These are phyloP conservation scores for Turritopsis dohrnii DNA, from an alignment of 30 jellyfish, hydroid and myxozoan species.

Conservation along the genomic window DNA sequence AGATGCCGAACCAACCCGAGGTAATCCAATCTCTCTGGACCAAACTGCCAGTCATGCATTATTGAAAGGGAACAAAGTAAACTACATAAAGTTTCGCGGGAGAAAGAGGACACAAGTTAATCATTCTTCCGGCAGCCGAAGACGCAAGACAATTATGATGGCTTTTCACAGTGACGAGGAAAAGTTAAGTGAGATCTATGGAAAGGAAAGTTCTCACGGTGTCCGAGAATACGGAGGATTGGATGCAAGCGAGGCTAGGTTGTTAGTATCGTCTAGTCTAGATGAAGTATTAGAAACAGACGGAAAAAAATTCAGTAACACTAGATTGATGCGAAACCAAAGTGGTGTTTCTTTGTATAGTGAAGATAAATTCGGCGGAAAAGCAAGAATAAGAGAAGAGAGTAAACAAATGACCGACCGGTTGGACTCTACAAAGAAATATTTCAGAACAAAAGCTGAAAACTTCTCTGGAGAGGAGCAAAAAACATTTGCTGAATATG, in stretches of 20 bases:
- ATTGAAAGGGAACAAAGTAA: not conserved
- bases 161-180: not conserved
- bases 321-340: not conserved
- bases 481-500: not conserved
- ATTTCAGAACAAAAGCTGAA: not conserved
- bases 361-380: not conserved
- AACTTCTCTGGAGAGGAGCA: not conserved
- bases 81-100: not conserved
- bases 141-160: conserved; percentile 9
- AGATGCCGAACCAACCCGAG: conserved; percentile 10
- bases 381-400: not conserved
- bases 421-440: not conserved
- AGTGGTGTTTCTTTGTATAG: not conserved
- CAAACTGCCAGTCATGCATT: not conserved
- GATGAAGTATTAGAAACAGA: not conserved
- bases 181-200: not conserved
- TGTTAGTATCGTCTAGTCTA: not conserved
- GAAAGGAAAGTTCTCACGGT: not conserved
- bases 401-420: not conserved
- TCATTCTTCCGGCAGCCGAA: not conserved
- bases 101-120: not conserved
- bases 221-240: not conserved
- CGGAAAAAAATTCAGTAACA: not conserved
- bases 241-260: conserved; percentile 14
- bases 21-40: conserved; percentile 14